Conservation (phyloP, 2,797 vertebrate genomes). For the Acrossocheilus wenchowensis region DNA sequence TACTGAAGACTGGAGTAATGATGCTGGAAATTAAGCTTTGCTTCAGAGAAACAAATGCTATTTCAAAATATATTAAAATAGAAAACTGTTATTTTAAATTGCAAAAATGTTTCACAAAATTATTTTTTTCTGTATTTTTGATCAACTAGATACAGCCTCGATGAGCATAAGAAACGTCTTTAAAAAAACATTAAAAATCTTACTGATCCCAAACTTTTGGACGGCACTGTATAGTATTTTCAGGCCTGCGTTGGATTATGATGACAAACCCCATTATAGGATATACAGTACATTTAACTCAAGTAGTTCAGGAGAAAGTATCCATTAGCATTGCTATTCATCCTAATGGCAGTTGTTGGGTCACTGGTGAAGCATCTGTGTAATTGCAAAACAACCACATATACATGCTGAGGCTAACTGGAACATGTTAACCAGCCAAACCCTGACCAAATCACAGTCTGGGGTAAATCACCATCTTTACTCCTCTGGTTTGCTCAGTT, state of each 20-base stretch:
- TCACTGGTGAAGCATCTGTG: conserved; percentile 24
- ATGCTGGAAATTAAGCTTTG: background rate
- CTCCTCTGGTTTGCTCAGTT: conserved; percentile 11
- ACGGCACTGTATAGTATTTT: background rate
- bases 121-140: background rate
- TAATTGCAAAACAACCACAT: conserved; percentile 15
- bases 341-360: conserved; percentile 15
- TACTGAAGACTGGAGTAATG: too few species aligned
- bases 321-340: background rate
- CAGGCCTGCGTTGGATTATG: background rate
- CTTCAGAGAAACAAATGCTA: background rate
- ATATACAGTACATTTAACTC: background rate
- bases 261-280: background rate
- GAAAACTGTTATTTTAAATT: too few species aligned
- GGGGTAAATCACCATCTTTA: conserved; percentile 28
- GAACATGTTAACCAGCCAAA: conserved; percentile 30
- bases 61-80: background rate
- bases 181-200: too few species aligned
- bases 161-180: background rate
- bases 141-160: background rate
- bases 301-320: background rate
- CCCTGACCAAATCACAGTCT: conserved; percentile 22
- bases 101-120: background rate
- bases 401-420: conserved; percentile 19
- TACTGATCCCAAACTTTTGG: background rate